Evolutionary conservation across 2,113 vertebrate genomes (phyloP), one percentile per base, ranked within the genome.

Genomic region (Ailuropoda melanoleuca): DNA sequence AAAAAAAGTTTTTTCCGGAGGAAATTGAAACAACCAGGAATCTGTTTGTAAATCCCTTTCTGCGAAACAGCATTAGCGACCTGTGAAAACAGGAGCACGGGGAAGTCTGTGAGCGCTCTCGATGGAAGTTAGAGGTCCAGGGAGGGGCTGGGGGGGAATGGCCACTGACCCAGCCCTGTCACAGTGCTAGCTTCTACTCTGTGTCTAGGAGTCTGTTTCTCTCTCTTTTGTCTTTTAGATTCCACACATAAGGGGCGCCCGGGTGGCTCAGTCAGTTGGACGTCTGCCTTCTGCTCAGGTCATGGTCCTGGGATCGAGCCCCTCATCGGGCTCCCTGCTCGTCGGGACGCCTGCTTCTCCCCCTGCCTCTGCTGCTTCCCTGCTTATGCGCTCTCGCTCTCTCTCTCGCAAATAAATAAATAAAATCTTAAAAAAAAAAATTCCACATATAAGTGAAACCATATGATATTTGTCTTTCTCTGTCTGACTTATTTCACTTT

Each of bases 1-100:
- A 99, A 99, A 98, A 99, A 99, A 93, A 99, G 98, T 39, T 93
- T 99, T 95, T 99, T 99, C 68, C 99, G 99, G 48, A 99, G 99
- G 87, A 99, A 99, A 96, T 99, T 99, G 97, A 99, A 99, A 34
- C 98, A 99, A 53, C 99, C 99, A 0, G 99, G 99, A 64, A 99
- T 99, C 98, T 99, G 99, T 96, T 99, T 99, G 98, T 98, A 99
- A 80, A 74, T 68, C 5, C 99, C 99, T 98, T 98, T 99, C 88
- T 98, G 99, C 4, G 99, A 99, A n/a, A 99, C 99, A 0, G 99
- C 97, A 0, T 99, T 0, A 8, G 99, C 99, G 9, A 99, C 99
- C 99, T 99, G 98, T 3, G 90, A 98, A 11, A 48, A 97, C 37
- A 90, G 0, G 29, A 88, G 0, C 56, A 68, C 8, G 26, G 31